Conservation (phyloP, 2,113 vertebrate species). For the Alosa alosa region DNA sequence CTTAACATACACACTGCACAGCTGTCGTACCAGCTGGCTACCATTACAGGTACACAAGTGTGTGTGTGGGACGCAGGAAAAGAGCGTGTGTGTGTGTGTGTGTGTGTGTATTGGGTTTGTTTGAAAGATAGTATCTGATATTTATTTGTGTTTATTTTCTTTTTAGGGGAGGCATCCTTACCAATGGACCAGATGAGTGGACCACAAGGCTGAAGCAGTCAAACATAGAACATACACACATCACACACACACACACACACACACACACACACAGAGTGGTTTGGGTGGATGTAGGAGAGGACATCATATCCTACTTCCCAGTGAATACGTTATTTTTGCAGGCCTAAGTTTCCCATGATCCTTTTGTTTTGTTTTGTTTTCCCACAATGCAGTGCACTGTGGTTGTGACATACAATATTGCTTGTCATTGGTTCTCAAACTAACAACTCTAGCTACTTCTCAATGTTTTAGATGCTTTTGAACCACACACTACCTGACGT, state of each 20-base stretch:
- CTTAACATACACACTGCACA: too few relatives aligned
- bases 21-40: too few relatives aligned
- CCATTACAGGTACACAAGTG: too few relatives aligned
- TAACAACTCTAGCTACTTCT: conserved; percentile 56
- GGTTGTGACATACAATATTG: conserved; percentile 37
- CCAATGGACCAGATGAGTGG: conserved; percentile 59
- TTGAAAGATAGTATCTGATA: background rate
- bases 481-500: conserved; percentile 53
- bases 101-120: too few relatives aligned
- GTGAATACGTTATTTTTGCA: conserved; percentile 27
- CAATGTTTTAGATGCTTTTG: background rate
- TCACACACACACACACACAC: conserved; percentile 41
- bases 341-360: conserved; percentile 47
- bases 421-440: conserved; percentile 58
- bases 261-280: conserved; percentile 18
- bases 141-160: background rate
- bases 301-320: background rate
- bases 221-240: conserved; percentile 34
- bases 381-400: conserved; percentile 54
- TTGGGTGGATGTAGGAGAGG: background rate
- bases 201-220: conserved; percentile 46
- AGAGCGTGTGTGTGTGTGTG: too few relatives aligned
- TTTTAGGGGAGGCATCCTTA: conserved; percentile 51
- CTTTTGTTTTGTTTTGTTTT: conserved; percentile 57
- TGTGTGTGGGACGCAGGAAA: too few relatives aligned